A percentile compares a stretch with the other conserved stretches of the same genome.
Conservation (phyloP, 2,888 invertebrate genomes). For the Pardosa pseudoannulata region DNA sequence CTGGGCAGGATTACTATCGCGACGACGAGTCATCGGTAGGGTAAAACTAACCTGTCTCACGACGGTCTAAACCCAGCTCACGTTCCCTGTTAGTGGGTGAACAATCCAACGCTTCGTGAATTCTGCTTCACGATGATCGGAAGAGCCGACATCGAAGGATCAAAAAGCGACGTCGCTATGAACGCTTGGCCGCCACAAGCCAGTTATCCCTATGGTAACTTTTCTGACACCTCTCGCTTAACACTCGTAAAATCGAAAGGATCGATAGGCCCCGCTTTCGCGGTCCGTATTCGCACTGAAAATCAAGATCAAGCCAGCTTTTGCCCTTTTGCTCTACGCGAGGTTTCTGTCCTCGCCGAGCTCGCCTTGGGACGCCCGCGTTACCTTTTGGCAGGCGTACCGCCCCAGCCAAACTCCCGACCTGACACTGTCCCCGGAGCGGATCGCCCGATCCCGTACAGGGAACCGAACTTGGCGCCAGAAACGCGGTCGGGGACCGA, state of each 20-base stretch:
- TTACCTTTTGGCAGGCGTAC: no score
- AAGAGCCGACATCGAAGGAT: constrained; percentile 78
- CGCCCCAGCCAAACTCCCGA: no score
- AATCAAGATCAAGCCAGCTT: constrained; percentile 84
- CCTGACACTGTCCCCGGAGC: no score
- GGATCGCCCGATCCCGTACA: no score
- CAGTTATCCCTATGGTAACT: constrained; percentile 78
- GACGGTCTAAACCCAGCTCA: constrained; percentile 84
- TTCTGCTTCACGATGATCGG: constrained; percentile 81
- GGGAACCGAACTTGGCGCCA: no score
- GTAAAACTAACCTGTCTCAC: constrained; percentile 80
- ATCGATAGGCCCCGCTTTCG: no score
- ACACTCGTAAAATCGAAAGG: constrained; percentile 80
- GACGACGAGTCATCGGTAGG: constrained; percentile 74
- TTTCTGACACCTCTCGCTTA: constrained; percentile 77
- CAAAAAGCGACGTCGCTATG: constrained; percentile 78
- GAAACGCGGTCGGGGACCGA: no score
- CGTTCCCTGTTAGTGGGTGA: constrained; percentile 84
- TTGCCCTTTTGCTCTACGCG: constrained; percentile 85
- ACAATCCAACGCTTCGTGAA: constrained; percentile 85
- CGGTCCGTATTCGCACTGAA: constrained; percentile 80
- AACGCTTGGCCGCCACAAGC: constrained; percentile 78
- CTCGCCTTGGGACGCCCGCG: no score
- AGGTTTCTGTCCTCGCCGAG: constrained; percentile 84
- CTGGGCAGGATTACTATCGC: constrained; percentile 81